phyloP scores from a whole-genome alignment of 2,797 vertebrate genomes.

The Sorex maritimensis region DNA sequence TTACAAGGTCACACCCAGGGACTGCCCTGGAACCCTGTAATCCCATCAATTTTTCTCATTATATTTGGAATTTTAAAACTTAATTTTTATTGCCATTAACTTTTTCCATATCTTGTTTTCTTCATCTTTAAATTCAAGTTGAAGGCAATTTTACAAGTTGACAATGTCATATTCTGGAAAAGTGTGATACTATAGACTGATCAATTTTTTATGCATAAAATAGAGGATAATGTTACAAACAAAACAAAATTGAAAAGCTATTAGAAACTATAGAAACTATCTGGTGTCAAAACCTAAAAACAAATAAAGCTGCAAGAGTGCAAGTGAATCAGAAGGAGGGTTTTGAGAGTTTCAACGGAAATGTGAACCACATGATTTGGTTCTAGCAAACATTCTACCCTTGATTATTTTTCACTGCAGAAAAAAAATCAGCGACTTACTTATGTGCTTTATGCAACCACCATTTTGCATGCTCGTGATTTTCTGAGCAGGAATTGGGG shows the following conservation, averaged over 20 bases:
- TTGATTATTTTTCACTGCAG: not conserved
- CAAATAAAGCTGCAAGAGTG: not conserved
- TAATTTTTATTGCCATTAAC: not conserved
- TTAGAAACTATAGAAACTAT: not conserved
- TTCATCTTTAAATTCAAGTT: slow-evolving; percentile 32
- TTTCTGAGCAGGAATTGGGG: not conserved
- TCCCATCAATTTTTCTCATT: not conserved
- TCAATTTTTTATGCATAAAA: slow-evolving; percentile 44
- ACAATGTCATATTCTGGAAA: not conserved
- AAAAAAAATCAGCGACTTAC: not conserved
- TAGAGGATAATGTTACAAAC: not conserved
- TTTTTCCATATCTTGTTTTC: not conserved
- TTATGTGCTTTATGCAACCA: not conserved
- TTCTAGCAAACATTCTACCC: not conserved
- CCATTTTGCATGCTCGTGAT: not conserved
- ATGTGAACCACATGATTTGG: too few species aligned
- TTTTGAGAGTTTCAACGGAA: not conserved
- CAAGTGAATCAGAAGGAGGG: not conserved
- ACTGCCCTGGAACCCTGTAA: too few species aligned
- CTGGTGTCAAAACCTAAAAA: slow-evolving; percentile 3
- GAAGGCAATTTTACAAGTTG: slow-evolving; percentile 57
- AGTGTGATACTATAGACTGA: not conserved
- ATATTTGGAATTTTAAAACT: not conserved
- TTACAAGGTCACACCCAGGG: too few species aligned
- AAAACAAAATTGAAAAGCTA: not conserved